Evolutionary conservation across 2,797 vertebrate species (phyloP), one percentile per base, ranked within the genome.

Genomic region (Helarctos malayanus): DNA sequence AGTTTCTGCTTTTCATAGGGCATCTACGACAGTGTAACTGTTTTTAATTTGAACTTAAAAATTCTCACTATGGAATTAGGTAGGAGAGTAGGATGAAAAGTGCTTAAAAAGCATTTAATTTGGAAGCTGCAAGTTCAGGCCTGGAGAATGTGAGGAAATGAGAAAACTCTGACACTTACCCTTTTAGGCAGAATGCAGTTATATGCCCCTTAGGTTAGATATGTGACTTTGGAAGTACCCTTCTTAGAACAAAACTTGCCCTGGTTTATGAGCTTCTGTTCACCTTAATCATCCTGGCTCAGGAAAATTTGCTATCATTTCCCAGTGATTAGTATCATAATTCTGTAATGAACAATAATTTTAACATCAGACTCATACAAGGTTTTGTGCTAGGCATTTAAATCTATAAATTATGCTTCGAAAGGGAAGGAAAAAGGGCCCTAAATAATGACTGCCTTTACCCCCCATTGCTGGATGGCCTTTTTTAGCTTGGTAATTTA

Each of bases 361-460:
- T 57, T 4, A 92, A 92, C 4, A 23, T 78, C 35, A 83, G 5
- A 18, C 7, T 7, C 32, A 32, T 92, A 41, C 47, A 81, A 81
- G 27, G 23, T 71, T 86, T 94, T 97, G 71, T 91, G 47, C 25
- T 87, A 41, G 54, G 61, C 38, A 61, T 97, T 94, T 96, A 91
- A 95, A 75, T 78, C 25, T 7, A 61, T 95, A 89, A 71, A 54
- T 91, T 84, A 86, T 79, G 21, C 29, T 93, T 83, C 16, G n/a
- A 73, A 49, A 91, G 92, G 57, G 79, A 95, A 52, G 89, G 87
- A 63, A 75, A 87, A 87, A 85, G n/a, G 18, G 68, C 25, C 63
- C 41, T 90, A 89, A 78, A 80, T 95, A 86, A 87, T 91, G 71
- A 93, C 81, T 83, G 38, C 19, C 35, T 15, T 92, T 96, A 91